A percentile compares a stretch with the other conserved stretches of the same genome.
phyloP scores from a whole-genome alignment of 2,113 vertebrate genomes.

The Nerophis ophidion region DNA sequence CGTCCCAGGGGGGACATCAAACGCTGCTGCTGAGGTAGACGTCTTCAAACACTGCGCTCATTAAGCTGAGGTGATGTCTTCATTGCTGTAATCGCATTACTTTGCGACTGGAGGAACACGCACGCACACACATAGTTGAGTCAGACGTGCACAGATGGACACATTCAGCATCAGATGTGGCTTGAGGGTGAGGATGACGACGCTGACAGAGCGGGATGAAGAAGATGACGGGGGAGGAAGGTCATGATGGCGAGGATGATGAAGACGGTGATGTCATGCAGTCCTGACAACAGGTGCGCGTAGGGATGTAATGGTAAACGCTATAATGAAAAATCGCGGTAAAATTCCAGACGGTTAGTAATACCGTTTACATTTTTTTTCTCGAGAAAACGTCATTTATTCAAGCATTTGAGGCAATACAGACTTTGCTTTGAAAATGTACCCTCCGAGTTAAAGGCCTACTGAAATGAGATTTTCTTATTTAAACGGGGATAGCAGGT shows the following conservation, averaged over 20 bases:
- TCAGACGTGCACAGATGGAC: constrained; percentile 19
- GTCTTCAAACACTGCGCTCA: constrained; percentile 26
- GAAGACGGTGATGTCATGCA: not conserved
- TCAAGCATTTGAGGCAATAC: too few species aligned
- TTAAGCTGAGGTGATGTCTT: constrained; percentile 19
- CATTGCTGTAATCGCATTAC: constrained; percentile 2
- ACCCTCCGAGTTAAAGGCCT: too few species aligned
- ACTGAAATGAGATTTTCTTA: too few species aligned
- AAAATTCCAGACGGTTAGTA: too few species aligned
- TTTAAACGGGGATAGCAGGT: too few species aligned
- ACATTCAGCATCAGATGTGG: not conserved
- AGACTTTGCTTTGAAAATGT: too few species aligned
- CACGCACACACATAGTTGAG: constrained; percentile 14
- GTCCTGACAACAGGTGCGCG: not conserved
- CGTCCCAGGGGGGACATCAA: constrained; percentile 26
- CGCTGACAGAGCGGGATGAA: not conserved
- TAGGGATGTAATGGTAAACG: too few species aligned
- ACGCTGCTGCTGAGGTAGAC: constrained; percentile 20
- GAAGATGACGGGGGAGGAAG: not conserved
- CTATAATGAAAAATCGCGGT: too few species aligned
- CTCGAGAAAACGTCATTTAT: too few species aligned
- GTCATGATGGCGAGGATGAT: not conserved
- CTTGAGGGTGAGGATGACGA: not conserved
- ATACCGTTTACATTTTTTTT: too few species aligned
- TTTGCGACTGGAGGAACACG: not conserved